Evolutionary conservation across 2,888 invertebrate genomes (phyloP).

Genomic region (Neocrepidodera transversa): DNA sequence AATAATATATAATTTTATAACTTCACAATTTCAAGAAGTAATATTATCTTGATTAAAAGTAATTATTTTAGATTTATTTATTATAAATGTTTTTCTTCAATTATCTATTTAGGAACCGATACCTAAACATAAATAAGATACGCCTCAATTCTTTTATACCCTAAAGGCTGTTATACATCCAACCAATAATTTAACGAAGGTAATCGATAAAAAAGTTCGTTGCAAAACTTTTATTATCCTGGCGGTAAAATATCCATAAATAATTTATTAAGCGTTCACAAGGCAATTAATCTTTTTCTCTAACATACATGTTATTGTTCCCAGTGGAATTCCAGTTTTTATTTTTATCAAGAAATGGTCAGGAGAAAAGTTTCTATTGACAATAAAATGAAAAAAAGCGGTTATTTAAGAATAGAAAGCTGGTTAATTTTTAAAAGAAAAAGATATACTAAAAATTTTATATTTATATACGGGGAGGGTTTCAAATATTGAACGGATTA

Average conservation of each 20-base stretch:
- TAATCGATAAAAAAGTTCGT: slow-evolving; percentile 20
- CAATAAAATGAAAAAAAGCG: not conserved
- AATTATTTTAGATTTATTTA: too few relatives aligned
- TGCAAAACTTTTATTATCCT: slow-evolving; percentile 21
- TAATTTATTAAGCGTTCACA: slow-evolving; percentile 25
- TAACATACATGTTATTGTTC: slow-evolving; percentile 3
- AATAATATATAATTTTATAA: too few relatives aligned
- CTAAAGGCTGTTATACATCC: not conserved
- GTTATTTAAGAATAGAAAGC: too few relatives aligned
- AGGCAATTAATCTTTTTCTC: slow-evolving; percentile 22
- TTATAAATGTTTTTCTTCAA: too few relatives aligned
- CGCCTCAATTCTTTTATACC: not conserved
- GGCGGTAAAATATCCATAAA: slow-evolving; percentile 25
- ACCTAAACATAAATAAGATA: too few relatives aligned
- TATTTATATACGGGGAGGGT: too few relatives aligned
- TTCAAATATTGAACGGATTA: too few relatives aligned
- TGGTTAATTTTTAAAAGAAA: too few relatives aligned
- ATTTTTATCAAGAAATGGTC: not conserved
- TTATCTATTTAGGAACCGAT: too few relatives aligned
- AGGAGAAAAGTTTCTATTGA: not conserved
- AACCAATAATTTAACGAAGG: slow-evolving; percentile 11
- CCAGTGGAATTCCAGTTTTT: not conserved
- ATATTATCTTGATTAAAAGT: too few relatives aligned
- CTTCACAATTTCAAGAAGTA: too few relatives aligned
- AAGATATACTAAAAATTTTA: too few relatives aligned